A percentile compares a stretch with the other conserved stretches of the same genome.
These are phyloP conservation scores for Macrochelys suwanniensis DNA, from an alignment of 2,797 vertebrate species.

Conservation along the genomic window DNA sequence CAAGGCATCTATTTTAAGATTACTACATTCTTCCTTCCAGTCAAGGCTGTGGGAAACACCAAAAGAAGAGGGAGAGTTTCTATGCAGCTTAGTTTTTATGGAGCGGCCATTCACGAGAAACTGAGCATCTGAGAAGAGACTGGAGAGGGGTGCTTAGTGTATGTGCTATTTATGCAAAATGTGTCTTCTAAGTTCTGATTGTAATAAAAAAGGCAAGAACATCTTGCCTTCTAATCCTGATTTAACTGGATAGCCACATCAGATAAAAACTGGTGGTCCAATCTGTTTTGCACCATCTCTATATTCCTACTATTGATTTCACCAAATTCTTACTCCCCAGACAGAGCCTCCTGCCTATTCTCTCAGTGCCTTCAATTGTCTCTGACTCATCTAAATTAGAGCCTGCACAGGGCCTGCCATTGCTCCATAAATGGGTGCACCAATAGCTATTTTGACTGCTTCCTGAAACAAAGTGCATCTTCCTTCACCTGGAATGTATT, in stretches of 20 bases:
- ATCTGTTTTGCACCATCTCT: neutral
- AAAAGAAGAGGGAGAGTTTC: neutral
- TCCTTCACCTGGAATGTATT: neutral
- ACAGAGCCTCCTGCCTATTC: neutral
- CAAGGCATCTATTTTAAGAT: neutral
- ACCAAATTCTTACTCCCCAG: neutral
- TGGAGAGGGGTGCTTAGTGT: neutral
- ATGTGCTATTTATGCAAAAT: neutral
- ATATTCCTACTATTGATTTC: neutral
- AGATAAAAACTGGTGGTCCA: neutral
- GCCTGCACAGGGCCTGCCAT: slow-evolving; percentile 27
- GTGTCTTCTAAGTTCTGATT: neutral
- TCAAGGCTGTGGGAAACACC: neutral
- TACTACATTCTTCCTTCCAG: neutral
- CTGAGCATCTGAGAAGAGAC: neutral
- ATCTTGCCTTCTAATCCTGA: slow-evolving; percentile 16
- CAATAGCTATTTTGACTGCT: slow-evolving; percentile 3
- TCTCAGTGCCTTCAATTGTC: slow-evolving; percentile 29
- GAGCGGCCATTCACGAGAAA: neutral
- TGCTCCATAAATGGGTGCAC: slow-evolving; percentile 34
- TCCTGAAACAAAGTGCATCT: slow-evolving; percentile 1
- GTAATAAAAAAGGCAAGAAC: neutral
- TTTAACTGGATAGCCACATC: neutral
- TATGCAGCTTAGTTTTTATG: accelerated
- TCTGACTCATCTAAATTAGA: slow-evolving; percentile 51